Percentiles rank a stretch among this genome's conserved stretches.
Conservation (phyloP, 2,797 vertebrate species). For the Pempheris klunzingeri region DNA sequence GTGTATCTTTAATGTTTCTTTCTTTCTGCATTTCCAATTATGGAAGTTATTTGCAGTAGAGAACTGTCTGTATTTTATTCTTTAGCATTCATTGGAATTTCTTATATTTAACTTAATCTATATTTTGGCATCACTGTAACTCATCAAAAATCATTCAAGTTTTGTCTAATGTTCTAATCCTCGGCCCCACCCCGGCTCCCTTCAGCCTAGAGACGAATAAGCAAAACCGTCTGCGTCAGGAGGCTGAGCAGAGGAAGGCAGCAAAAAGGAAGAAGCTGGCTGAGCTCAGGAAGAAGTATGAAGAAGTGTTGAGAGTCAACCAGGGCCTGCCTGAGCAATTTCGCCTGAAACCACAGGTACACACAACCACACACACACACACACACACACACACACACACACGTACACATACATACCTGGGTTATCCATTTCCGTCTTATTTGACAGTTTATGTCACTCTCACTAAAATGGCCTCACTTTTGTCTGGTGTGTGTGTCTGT, state of each 20-base stretch:
- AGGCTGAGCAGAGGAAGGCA: constrained; percentile 86
- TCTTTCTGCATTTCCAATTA: neutral
- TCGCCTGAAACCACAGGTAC: constrained; percentile 86
- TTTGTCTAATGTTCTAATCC: neutral
- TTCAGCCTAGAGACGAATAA: constrained; percentile 91
- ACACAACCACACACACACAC: constrained; percentile 11
- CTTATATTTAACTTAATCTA: neutral
- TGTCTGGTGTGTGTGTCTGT: constrained; percentile 48
- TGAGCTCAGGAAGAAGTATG: constrained; percentile 83
- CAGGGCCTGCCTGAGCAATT: constrained; percentile 86
- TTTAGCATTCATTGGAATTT: neutral
- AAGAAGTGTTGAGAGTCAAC: constrained; percentile 85
- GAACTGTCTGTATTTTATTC: neutral
- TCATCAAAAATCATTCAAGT: neutral
- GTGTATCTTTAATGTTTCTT: neutral
- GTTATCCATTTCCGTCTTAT: neutral
- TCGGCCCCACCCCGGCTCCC: neutral
- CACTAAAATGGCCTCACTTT: too few relatives aligned
- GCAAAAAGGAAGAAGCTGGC: constrained; percentile 81
- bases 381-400: neutral
- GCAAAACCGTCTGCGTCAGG: constrained; percentile 85
- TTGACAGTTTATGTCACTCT: neutral
- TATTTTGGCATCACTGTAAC: neutral
- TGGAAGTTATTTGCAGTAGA: neutral
- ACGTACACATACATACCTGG: too few relatives aligned